These are phyloP conservation scores for Halcyon badia DNA, from an alignment of 2,797 vertebrate species.

Conservation along the genomic window DNA sequence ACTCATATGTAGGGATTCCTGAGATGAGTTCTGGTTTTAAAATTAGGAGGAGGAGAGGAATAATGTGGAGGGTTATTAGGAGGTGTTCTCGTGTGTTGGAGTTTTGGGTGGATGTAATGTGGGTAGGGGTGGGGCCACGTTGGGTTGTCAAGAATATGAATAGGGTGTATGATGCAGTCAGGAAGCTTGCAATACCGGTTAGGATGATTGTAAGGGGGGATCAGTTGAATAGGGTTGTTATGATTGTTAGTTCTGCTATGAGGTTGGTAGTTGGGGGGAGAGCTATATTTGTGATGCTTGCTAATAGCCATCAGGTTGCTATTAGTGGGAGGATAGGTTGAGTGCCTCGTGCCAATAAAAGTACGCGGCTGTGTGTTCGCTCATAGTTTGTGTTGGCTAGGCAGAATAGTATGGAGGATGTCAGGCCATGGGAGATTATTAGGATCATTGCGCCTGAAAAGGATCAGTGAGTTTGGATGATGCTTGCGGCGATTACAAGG, in stretches of 20 bases:
- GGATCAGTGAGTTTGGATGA: too few relatives aligned
- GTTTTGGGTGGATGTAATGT: neutral
- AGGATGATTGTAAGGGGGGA: neutral
- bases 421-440: too few relatives aligned
- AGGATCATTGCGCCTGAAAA: too few relatives aligned
- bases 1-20: rapidly evolving
- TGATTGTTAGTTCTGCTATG: rapidly evolving
- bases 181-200: neutral
- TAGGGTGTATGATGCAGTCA: neutral
- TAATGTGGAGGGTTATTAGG: rapidly evolving
- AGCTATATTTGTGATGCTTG: neutral
- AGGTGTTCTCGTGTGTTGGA: neutral
- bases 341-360: rapidly evolving
- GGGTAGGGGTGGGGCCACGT: rapidly evolving
- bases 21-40: rapidly evolving
- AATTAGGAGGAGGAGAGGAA: rapidly evolving
- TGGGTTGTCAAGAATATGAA: rapidly evolving
- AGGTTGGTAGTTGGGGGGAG: neutral
- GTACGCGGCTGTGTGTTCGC: neutral
- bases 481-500: too few relatives aligned
- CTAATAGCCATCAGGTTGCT: neutral
- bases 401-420: too few relatives aligned
- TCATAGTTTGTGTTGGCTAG: too few relatives aligned
- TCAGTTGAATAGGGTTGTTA: neutral
- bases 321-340: neutral